phyloP scores from a whole-genome alignment of 1,140 invertebrate species.

The Zaprionus ornatus region DNA sequence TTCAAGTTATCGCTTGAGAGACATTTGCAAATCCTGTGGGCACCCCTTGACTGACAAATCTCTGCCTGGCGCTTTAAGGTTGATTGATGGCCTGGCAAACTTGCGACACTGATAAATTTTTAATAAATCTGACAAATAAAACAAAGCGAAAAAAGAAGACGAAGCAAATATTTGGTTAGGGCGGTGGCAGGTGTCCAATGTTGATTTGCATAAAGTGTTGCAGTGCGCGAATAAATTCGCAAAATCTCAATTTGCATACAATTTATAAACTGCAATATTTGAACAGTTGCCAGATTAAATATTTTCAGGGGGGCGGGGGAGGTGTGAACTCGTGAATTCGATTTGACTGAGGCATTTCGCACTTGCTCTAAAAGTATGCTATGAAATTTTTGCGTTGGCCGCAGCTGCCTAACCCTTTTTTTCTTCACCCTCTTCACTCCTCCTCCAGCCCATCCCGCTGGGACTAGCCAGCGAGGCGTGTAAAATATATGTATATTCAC shows the following conservation, averaged over 20 bases:
- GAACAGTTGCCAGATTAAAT: conserved; percentile 11
- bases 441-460: no score
- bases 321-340: not conserved
- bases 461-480: conserved; percentile 36
- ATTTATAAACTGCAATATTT: conserved; percentile 33
- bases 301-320: not conserved
- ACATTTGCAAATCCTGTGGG: not conserved
- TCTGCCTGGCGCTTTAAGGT: conserved; percentile 48
- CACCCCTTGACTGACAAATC: conserved; percentile 29
- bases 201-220: conserved; percentile 58
- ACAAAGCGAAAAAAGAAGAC: not conserved
- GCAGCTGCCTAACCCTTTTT: conserved; percentile 5
- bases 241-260: conserved; percentile 39
- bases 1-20: not conserved
- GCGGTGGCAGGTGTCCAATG: conserved; percentile 30
- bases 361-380: conserved; percentile 11
- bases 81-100: conserved; percentile 67
- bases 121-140: conserved; percentile 64
- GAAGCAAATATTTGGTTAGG: conserved; percentile 34
- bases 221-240: conserved; percentile 33
- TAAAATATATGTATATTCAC: conserved; percentile 61
- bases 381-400: not conserved
- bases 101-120: conserved; percentile 80
- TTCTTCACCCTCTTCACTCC: no score
- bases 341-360: conserved; percentile 5